Evolutionary conservation across 2,797 vertebrate genomes (phyloP), one percentile per base, ranked within the genome.

Genomic region (Myotis pilosus): DNA sequence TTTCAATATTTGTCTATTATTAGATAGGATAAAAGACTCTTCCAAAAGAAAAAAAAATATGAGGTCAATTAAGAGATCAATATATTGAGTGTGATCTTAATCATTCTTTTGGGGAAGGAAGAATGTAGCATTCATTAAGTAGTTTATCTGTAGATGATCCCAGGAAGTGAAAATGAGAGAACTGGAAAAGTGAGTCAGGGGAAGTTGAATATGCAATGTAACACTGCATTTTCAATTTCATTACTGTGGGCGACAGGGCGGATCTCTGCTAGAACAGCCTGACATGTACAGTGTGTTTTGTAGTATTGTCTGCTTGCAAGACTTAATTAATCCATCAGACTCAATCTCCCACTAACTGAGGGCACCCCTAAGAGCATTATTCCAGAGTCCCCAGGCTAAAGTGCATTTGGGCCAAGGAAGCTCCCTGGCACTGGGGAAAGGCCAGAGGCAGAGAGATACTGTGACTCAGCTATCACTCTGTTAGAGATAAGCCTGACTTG

Each of bases 391-490:
- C 16, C 16, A 75, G 38, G 13, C 23, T 44, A n/a, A 72, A 75
- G 5, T 41, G 4, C 44, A 30, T 23, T 36, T 51, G 44, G 15
- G 28, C 10, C 41, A 60, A 38, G 25, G 12, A 72, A 62, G 1
- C 5, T 66, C 20, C 13, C 13, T 0, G 2, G 2, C 25, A n/a
- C 13, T 80, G 36, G 28, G 28, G 30, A 86, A 91, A 12, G 30
- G 16, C 8, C 20, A 33, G 20, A 19, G 13, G 51, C 23, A 69
- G 64, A 66, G 62, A 80, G 38, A 68, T 19, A 1, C 33, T 38
- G 0, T 84, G n/a, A 6, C 6, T 81, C 6, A 4, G 0, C 4
- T 64, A 22, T 25, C 6, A 4, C 3, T 55, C 16, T 68, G 12
- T n/a, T 17, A 19, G 8, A 55, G 12, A 30, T 20, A 76, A 87